Evolutionary conservation across 2,888 invertebrate species (phyloP).

Genomic region (Caenorhabditis wallacei): DNA sequence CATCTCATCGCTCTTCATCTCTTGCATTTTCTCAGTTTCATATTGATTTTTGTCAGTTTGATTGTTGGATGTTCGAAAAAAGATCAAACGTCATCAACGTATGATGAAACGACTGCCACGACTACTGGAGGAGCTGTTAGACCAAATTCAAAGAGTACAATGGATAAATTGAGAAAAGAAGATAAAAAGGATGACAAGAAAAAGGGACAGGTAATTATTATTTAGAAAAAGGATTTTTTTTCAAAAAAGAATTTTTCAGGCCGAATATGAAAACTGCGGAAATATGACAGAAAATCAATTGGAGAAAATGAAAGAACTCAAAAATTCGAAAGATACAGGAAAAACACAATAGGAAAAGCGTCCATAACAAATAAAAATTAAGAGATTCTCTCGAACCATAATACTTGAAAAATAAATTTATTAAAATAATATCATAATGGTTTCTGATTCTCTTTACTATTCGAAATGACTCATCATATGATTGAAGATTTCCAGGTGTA

Average conservation of each 20-base stretch:
- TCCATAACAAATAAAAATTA: not conserved
- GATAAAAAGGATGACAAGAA: not conserved
- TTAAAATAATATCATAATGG: not conserved
- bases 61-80: conserved; percentile 11
- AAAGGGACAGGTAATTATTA: not conserved
- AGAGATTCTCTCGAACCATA: not conserved
- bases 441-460: not conserved
- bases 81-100: conserved; percentile 14
- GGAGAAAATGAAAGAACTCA: not conserved
- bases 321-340: not conserved
- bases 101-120: conserved; percentile 1
- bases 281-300: conserved; percentile 19
- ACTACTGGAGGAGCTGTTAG: not conserved
- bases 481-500: conserved; percentile 36
- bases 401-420: not conserved
- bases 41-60: not conserved
- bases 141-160: conserved; percentile 11
- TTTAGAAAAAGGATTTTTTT: not conserved
- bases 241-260: not conserved
- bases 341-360: not conserved
- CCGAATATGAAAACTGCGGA: conserved; percentile 11
- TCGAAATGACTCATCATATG: conserved; percentile 17
- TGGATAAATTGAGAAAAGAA: conserved; percentile 28
- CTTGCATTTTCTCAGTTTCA: conserved; percentile 17
- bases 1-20: conserved; percentile 2